phyloP scores from a whole-genome alignment of 1,140 invertebrate genomes.

The Musca vetustissima region DNA sequence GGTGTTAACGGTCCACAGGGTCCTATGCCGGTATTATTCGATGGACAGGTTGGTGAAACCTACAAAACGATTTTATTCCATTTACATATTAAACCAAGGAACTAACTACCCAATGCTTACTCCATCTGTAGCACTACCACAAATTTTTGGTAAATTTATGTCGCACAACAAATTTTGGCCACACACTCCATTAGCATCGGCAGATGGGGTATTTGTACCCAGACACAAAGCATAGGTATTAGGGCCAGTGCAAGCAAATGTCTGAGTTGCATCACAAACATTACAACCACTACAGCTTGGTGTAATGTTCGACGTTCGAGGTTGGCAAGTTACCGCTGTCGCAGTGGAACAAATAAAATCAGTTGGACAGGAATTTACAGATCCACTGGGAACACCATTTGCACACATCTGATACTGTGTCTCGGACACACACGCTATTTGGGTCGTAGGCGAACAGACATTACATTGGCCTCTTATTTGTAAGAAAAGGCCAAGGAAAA shows the following conservation, averaged over 20 bases:
- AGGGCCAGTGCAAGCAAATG: constrained; percentile 45
- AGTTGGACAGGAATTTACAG: constrained; percentile 32
- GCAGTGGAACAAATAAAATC: constrained; percentile 41
- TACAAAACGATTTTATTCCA: neutral
- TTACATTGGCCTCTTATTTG: constrained; percentile 33
- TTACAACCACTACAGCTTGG: constrained; percentile 40
- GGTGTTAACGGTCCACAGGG: too few species aligned
- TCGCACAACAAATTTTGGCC: constrained; percentile 40
- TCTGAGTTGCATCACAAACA: constrained; percentile 38
- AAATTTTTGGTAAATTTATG: constrained; percentile 35
- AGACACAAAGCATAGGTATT: constrained; percentile 43
- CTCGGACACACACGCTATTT: constrained; percentile 41
- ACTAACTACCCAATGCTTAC: constrained; percentile 22
- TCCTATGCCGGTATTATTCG: too few species aligned
- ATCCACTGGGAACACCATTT: constrained; percentile 30
- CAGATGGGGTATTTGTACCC: constrained; percentile 33
- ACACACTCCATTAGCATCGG: constrained; percentile 34
- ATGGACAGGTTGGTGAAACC: too few species aligned
- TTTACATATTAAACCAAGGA: neutral
- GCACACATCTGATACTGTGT: constrained; percentile 40
- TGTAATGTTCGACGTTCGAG: neutral
- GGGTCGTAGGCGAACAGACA: constrained; percentile 37
- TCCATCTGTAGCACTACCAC: constrained; percentile 33
- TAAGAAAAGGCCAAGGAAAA: too few species aligned
- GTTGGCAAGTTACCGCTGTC: constrained; percentile 34